Percentiles rank a stretch among this genome's conserved stretches.
Conservation (phyloP, 2,113 vertebrate genomes). For the Panthera leo region DNA sequence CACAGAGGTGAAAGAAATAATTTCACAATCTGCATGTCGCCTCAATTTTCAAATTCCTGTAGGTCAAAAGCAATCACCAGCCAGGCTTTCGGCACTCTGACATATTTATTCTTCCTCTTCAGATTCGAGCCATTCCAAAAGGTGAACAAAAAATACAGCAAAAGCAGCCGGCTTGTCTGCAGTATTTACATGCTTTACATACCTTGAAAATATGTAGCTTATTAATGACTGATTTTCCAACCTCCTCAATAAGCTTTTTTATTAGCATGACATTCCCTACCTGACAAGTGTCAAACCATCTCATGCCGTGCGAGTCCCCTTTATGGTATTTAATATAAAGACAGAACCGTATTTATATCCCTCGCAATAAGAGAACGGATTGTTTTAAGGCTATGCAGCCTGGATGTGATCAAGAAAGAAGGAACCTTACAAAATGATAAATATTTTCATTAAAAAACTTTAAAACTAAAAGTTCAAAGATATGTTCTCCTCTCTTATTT, state of each 20-base stretch:
- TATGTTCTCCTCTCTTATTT: slow-evolving; percentile 87
- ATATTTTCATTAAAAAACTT: slow-evolving; percentile 93
- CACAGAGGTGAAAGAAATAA: background rate
- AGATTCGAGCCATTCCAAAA: slow-evolving; percentile 51
- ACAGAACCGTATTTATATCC: slow-evolving; percentile 86
- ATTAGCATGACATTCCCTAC: slow-evolving; percentile 83
- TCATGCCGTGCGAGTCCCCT: slow-evolving; percentile 62
- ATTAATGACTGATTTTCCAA: slow-evolving; percentile 83
- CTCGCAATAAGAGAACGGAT: slow-evolving; percentile 85
- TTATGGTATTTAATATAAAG: slow-evolving; percentile 85
- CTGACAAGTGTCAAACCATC: slow-evolving; percentile 77
- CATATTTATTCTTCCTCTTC: slow-evolving; percentile 68
- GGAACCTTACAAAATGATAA: slow-evolving; percentile 89
- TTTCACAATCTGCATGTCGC: background rate
- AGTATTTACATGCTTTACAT: slow-evolving; percentile 84
- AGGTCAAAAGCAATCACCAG: background rate
- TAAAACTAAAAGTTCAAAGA: slow-evolving; percentile 90
- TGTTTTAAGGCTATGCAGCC: slow-evolving; percentile 87
- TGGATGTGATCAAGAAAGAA: slow-evolving; percentile 86
- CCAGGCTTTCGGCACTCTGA: slow-evolving; percentile 12
- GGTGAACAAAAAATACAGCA: slow-evolving; percentile 77
- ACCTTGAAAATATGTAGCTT: slow-evolving; percentile 86
- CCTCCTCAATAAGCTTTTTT: slow-evolving; percentile 83
- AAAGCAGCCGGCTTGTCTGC: slow-evolving; percentile 75
- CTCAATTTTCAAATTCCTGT: slow-evolving; percentile 32